A percentile compares a stretch with the other conserved stretches of the same genome.
Conservation (phyloP, 2,888 invertebrate genomes). For the Hypomecis atomaria region DNA sequence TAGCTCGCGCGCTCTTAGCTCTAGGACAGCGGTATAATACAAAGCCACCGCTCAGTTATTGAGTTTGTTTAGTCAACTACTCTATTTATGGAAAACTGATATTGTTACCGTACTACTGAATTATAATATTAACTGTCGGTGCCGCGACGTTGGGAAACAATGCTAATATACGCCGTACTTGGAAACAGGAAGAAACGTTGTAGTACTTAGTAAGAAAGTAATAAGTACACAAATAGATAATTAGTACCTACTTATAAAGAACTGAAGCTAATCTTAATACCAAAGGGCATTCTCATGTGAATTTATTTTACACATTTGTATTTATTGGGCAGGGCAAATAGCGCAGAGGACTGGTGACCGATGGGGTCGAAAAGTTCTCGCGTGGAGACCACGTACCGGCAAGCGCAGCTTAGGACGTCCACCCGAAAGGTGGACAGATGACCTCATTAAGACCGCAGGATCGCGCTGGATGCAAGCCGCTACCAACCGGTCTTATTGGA, state of each 20-base stretch:
- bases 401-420: no score
- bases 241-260: not conserved
- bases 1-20: slow-evolving; percentile 1
- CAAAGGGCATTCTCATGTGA: no score
- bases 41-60: slow-evolving; percentile 18
- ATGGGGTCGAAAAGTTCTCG: no score
- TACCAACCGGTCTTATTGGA: no score
- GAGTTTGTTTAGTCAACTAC: slow-evolving; percentile 32
- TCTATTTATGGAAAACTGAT: slow-evolving; percentile 34
- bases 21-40: slow-evolving; percentile 1
- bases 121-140: slow-evolving; percentile 24
- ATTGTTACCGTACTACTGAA: slow-evolving; percentile 23
- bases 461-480: no score
- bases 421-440: no score
- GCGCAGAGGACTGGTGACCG: no score
- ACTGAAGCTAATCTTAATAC: no score
- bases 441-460: no score
- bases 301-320: not conserved
- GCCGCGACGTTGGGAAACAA: slow-evolving; percentile 16
- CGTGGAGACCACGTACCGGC: no score
- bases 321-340: no score
- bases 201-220: not conserved
- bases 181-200: slow-evolving; percentile 10
- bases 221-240: not conserved
- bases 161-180: slow-evolving; percentile 15